A percentile compares a stretch with the other conserved stretches of the same genome.
phyloP scores from a whole-genome alignment of 2,888 invertebrate genomes.

The Dasysyrphus albostriatus region DNA sequence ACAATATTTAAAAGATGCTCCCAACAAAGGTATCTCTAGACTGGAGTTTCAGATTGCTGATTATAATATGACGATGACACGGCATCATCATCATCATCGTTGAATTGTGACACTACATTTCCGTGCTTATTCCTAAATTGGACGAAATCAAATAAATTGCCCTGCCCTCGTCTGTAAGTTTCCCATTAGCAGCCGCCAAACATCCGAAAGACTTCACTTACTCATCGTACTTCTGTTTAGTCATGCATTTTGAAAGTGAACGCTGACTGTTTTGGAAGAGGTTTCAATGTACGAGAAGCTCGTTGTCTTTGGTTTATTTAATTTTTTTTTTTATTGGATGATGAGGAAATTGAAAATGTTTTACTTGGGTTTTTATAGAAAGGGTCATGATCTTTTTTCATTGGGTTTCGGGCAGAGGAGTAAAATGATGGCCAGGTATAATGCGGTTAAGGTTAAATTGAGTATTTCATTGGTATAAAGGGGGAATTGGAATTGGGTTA shows the following conservation, averaged over 20 bases:
- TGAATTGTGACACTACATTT: conserved; percentile 67
- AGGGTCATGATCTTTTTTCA: conserved; percentile 63
- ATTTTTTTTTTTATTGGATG: neutral
- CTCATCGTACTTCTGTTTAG: conserved; percentile 38
- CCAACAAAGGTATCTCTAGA: neutral
- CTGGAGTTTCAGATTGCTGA: neutral
- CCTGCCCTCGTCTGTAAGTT: neutral
- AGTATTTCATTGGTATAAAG: conserved; percentile 3
- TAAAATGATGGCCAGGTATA: conserved; percentile 15
- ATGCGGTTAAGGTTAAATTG: conserved; percentile 64
- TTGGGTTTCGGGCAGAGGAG: conserved; percentile 17
- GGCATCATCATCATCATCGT: conserved; percentile 32
- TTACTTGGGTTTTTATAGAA: conserved; percentile 18
- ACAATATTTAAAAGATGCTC: conserved; percentile 23
- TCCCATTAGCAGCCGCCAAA: conserved; percentile 10
- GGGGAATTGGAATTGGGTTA: conserved; percentile 47
- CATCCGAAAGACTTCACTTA: conserved; percentile 20
- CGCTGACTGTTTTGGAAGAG: neutral
- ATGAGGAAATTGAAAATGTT: conserved; percentile 59
- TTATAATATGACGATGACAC: conserved; percentile 13
- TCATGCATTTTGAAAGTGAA: conserved; percentile 52
- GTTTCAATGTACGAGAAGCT: neutral
- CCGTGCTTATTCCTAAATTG: conserved; percentile 66
- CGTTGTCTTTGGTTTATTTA: neutral
- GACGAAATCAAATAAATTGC: conserved; percentile 50